Percentiles rank a stretch among this genome's conserved stretches.
phyloP scores from a whole-genome alignment of 2,797 vertebrate species.

The Lagodon rhomboides region DNA sequence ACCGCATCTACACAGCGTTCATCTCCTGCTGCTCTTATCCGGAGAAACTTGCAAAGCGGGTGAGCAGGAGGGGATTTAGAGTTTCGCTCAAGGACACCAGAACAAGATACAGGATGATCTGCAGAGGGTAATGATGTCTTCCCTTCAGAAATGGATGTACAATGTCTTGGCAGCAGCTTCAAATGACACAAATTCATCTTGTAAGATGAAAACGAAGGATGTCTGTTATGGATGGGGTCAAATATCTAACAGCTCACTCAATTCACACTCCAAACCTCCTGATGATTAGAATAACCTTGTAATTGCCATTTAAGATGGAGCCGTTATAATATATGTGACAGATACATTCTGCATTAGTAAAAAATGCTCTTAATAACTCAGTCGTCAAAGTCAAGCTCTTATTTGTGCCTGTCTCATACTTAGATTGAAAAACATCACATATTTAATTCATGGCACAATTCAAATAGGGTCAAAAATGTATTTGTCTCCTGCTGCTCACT shows the following conservation, averaged over 20 bases:
- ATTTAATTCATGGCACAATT: too few relatives aligned
- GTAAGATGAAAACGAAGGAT: conserved; percentile 23
- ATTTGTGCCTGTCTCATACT: background rate
- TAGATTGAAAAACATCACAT: too few relatives aligned
- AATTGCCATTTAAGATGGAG: conserved; percentile 9
- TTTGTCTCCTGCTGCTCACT: too few relatives aligned
- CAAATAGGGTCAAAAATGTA: too few relatives aligned
- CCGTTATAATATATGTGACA: background rate
- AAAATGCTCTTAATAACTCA: background rate
- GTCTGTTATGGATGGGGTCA: conserved; percentile 15
- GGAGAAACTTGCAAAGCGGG: conserved; percentile 11
- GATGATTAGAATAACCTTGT: conserved; percentile 32
- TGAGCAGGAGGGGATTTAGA: conserved; percentile 23
- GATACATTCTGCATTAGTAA: background rate
- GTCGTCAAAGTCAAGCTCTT: background rate
- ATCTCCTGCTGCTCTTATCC: conserved; percentile 27
- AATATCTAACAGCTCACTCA: conserved; percentile 18
- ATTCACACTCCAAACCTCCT: background rate
- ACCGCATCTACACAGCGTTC: background rate
- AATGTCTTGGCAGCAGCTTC: conserved; percentile 35
- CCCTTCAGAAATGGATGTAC: conserved; percentile 16
- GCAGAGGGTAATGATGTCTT: conserved; percentile 35
- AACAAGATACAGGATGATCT: conserved; percentile 30
- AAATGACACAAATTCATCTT: conserved; percentile 29
- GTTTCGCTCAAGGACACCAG: conserved; percentile 52